Evolutionary conservation across 2,113 vertebrate genomes (phyloP).

Genomic region (Cinclus cinclus): DNA sequence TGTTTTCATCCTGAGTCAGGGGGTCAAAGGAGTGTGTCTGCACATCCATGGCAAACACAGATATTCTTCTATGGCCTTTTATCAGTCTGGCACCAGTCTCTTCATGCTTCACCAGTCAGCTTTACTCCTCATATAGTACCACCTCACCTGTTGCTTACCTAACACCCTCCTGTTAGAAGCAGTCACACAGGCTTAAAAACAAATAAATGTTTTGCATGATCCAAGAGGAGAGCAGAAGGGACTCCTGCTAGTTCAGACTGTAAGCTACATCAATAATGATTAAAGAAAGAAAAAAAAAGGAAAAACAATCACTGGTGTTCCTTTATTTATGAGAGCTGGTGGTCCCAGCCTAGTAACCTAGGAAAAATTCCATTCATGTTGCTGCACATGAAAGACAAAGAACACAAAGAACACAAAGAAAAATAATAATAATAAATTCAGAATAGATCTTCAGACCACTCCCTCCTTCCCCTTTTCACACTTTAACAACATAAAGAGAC

Average conservation of each 20-base stretch:
- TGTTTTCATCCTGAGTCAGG: background rate
- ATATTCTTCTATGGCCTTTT: background rate
- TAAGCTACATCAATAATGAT: background rate
- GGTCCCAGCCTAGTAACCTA: background rate
- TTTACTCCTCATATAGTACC: background rate
- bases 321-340: background rate
- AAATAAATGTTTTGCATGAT: background rate
- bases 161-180: background rate
- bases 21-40: background rate
- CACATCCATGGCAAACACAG: background rate
- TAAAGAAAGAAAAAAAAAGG: background rate
- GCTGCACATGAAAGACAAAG: no score
- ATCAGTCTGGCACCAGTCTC: background rate
- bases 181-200: background rate
- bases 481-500: no score
- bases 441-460: no score
- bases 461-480: no score
- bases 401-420: no score
- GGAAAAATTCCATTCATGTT: background rate
- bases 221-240: background rate
- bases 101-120: background rate
- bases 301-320: background rate
- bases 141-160: background rate
- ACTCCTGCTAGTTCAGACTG: background rate
- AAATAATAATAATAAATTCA: no score